These are phyloP conservation scores for Heterohyrax brucei DNA, from an alignment of 2,797 vertebrate genomes.

Conservation along the genomic window DNA sequence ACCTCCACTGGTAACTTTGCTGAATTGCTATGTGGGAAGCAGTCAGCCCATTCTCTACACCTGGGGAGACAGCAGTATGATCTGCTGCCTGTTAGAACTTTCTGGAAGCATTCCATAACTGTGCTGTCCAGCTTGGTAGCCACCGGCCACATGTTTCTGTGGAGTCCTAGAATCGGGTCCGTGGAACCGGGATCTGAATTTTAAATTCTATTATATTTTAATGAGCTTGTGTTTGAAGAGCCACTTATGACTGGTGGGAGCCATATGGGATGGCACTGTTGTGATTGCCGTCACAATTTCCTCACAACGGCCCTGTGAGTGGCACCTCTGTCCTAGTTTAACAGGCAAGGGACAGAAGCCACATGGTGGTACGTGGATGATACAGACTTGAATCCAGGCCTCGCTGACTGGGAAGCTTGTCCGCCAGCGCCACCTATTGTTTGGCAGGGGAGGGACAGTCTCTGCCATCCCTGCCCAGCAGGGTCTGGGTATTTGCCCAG, in stretches of 20 bases:
- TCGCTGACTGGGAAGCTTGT: accelerated
- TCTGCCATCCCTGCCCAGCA: too few relatives aligned
- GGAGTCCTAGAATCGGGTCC: accelerated
- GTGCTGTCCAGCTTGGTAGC: accelerated
- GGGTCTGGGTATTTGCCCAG: not conserved
- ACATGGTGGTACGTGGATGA: too few relatives aligned
- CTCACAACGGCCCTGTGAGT: accelerated
- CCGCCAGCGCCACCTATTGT: not conserved
- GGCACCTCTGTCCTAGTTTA: not conserved
- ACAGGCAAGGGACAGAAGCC: not conserved
- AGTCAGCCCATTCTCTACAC: accelerated
- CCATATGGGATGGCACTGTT: accelerated
- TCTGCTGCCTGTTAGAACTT: not conserved
- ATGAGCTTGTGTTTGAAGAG: not conserved
- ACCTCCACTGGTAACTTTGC: accelerated
- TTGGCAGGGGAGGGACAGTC: not conserved
- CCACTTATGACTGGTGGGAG: not conserved
- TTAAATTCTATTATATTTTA: not conserved
- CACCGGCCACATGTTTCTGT: not conserved
- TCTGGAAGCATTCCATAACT: not conserved
- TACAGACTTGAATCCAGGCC: accelerated
- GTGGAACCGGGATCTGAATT: not conserved
- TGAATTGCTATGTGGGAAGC: not conserved
- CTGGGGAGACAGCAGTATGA: accelerated
- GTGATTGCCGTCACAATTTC: accelerated